These are phyloP conservation scores for Pavo muticus DNA, from an alignment of 2,113 vertebrate species.

Conservation along the genomic window DNA sequence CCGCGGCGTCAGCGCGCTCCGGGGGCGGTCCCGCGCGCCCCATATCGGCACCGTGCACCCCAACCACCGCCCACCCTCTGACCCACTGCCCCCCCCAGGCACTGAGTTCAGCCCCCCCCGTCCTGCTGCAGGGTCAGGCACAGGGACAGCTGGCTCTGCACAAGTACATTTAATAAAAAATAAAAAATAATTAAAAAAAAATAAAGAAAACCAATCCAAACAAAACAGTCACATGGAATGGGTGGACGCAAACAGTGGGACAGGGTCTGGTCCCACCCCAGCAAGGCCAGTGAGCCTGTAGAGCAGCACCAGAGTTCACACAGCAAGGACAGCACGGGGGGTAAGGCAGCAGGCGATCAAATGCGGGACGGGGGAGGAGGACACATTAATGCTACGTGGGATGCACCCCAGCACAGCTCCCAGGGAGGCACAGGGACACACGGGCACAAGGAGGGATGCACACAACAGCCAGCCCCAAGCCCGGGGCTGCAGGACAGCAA, in stretches of 20 bases:
- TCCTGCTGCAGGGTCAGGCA: rapidly evolving
- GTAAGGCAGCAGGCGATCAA: background rate
- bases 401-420: background rate
- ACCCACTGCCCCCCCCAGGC: rapidly evolving
- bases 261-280: background rate
- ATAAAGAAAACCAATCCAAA: background rate
- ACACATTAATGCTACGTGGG: background rate
- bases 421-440: rapidly evolving
- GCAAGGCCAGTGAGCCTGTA: background rate
- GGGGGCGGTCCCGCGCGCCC: background rate
- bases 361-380: background rate
- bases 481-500: background rate
- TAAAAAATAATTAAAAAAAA: background rate
- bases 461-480: background rate
- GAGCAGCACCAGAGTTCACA: background rate
- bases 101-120: too few relatives aligned
- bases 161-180: conserved; percentile 34
- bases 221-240: background rate
- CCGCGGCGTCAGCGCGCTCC: background rate
- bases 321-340: too few relatives aligned
- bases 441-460: rapidly evolving
- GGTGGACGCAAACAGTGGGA: background rate
- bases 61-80: rapidly evolving
- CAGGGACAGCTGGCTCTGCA: background rate
- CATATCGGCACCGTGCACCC: background rate